These are phyloP conservation scores for Melikaiella ostensackeni DNA, from an alignment of 2,888 invertebrate genomes.

Conservation along the genomic window DNA sequence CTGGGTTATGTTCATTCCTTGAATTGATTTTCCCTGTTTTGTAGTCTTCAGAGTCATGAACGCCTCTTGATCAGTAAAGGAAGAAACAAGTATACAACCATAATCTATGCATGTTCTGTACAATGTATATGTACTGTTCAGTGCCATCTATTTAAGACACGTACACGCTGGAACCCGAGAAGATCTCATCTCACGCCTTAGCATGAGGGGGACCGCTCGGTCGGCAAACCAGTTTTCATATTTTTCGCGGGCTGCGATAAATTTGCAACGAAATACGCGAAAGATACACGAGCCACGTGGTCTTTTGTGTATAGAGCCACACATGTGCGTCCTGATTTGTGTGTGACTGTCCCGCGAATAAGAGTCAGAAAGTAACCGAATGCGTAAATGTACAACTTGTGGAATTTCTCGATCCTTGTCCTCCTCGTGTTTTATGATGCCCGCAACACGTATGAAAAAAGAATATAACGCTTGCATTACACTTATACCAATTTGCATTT, in stretches of 20 bases:
- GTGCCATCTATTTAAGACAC: conserved; percentile 25
- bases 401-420: conserved; percentile 36
- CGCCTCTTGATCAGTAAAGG: not conserved
- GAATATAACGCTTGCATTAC: conserved; percentile 15
- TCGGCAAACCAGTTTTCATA: conserved; percentile 66
- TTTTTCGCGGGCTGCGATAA: conserved; percentile 65
- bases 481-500: conserved; percentile 33
- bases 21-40: too few relatives aligned
- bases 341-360: conserved; percentile 24
- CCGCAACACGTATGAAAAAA: conserved; percentile 22
- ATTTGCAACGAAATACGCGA: conserved; percentile 65
- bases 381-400: conserved; percentile 40
- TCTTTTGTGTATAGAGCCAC: not conserved
- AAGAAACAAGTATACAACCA: conserved; percentile 14
- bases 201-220: conserved; percentile 24
- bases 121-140: conserved; percentile 30
- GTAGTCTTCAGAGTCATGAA: too few relatives aligned
- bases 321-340: conserved; percentile 13
- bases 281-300: conserved; percentile 53
- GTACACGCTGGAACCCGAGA: conserved; percentile 50
- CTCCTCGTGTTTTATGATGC: conserved; percentile 37
- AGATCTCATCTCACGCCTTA: conserved; percentile 58
- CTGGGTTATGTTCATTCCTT: too few relatives aligned
- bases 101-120: conserved; percentile 25
- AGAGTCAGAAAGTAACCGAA: conserved; percentile 40